Base-by-base conservation (phyloP, 2,888 invertebrate species). In the Strigamia transsilvanica region DNA sequence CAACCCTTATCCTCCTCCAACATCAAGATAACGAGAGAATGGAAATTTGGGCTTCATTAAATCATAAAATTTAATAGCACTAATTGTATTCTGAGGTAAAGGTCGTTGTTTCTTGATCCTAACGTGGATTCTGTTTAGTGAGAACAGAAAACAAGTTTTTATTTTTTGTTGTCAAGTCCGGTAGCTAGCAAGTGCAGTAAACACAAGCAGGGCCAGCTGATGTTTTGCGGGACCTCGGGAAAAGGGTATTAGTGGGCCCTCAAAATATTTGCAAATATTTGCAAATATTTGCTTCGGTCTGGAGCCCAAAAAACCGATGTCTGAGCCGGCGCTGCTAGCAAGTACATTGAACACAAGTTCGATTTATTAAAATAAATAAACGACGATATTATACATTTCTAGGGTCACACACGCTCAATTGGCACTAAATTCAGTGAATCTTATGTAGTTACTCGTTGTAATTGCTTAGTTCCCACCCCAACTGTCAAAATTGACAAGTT, bases 51-150 rank as follows among this genome's bases (percentile, higher is more conserved):
- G 73, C 73, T 32, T 73, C 32, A 73, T 73, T 73, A 73, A 73
- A 73, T 73, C 73, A 73, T 73, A 73, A 73, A 73, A 73, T 73
- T 73, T 73, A 73, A 73, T 73, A 73, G 73, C 73, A 7, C 73
- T 73, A 73, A 73, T 73, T 73, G 73, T 73, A 73, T 32, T 27
- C 73, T 6, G 12, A 73, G 27, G 27, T 32, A 73, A 73, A 73
- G 73, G 73, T 73, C 73, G 13, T 73, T 73, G 73, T 27, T 73
- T 27, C 15, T 73, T 4, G 73, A 73, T 32, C 32, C 32, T 13
- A 73, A 32, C 73, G 13, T 27, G 32, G 15, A 27, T 73, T 73
- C 27, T 73, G 73, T 32, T 73, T 32, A 27, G 23, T 32, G 73
- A 13, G 73, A 6, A 9, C 12, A 27, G 10, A 13, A 18, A 73